Conservation (phyloP, 2,113 vertebrate species). For the Calypte anna region DNA sequence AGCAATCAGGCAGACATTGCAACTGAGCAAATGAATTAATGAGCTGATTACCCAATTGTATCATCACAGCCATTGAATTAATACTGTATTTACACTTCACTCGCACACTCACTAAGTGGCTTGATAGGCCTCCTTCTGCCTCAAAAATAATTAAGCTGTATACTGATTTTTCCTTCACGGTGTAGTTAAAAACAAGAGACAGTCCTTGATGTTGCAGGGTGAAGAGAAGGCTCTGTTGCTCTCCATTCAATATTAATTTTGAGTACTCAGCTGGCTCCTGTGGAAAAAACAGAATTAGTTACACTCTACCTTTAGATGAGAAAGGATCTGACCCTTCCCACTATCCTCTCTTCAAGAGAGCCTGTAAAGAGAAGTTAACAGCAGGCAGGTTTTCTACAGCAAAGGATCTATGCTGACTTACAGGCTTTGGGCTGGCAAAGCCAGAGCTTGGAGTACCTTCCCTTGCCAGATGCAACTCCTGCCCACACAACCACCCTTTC, state of each 20-base stretch:
- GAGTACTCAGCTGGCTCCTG: slow-evolving; percentile 86
- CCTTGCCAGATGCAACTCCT: neutral
- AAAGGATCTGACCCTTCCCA: neutral
- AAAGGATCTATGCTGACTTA: neutral
- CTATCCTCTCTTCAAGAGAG: neutral
- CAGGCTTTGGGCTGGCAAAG: neutral
- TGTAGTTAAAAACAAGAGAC: slow-evolving; percentile 49
- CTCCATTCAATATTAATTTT: slow-evolving; percentile 72
- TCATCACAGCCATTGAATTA: slow-evolving; percentile 58
- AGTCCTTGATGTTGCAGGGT: slow-evolving; percentile 51
- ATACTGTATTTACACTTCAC: slow-evolving; percentile 62
- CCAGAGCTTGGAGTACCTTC: neutral
- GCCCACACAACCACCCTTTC: neutral
- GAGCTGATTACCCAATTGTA: slow-evolving; percentile 52
- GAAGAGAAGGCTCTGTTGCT: slow-evolving; percentile 66
- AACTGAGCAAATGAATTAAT: slow-evolving; percentile 61
- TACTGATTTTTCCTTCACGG: slow-evolving; percentile 69
- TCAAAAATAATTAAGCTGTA: slow-evolving; percentile 84
- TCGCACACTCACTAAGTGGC: slow-evolving; percentile 82
- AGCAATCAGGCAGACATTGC: slow-evolving; percentile 39
- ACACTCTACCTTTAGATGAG: neutral
- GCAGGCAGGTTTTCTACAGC: neutral
- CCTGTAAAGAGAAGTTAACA: neutral
- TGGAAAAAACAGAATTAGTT: slow-evolving; percentile 36
- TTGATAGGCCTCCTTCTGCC: slow-evolving; percentile 59